A percentile compares a stretch with the other conserved stretches of the same genome.
phyloP scores from a whole-genome alignment of 2,113 vertebrate genomes.

The Pollimyrus isidori region DNA sequence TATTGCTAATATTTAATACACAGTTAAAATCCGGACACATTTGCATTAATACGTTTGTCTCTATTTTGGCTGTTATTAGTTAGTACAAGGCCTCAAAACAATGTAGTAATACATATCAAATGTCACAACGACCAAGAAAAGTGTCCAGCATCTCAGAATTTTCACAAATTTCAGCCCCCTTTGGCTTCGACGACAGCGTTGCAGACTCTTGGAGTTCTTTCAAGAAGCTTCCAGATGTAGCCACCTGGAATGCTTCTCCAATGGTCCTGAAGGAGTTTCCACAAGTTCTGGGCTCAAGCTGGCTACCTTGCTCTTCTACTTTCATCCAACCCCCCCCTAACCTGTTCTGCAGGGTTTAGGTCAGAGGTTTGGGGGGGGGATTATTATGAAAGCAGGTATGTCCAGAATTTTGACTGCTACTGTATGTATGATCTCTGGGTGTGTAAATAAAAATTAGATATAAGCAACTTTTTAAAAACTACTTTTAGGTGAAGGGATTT shows the following conservation, averaged over 20 bases:
- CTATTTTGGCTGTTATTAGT: background rate
- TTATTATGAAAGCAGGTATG: background rate
- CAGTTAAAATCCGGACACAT: background rate
- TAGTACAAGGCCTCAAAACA: background rate
- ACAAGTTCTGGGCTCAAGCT: background rate
- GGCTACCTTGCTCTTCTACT: background rate
- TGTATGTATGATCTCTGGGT: background rate
- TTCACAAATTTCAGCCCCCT: background rate
- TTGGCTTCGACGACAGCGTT: background rate
- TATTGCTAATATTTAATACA: background rate
- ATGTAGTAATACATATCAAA: background rate
- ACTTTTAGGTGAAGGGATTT: background rate
- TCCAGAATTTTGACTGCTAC: background rate
- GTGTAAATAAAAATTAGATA: background rate
- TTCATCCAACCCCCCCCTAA: background rate
- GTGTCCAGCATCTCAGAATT: background rate
- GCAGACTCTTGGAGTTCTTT: background rate
- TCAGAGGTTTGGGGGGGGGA: background rate
- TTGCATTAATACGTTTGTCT: background rate
- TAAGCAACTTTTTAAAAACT: background rate
- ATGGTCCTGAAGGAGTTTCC: background rate
- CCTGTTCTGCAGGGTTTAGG: background rate
- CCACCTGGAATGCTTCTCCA: background rate
- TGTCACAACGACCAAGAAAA: background rate
- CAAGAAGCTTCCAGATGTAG: background rate